These are phyloP conservation scores for Pocillopora meandrina DNA, from an alignment of 92 coral and sea anemone species.

Conservation along the genomic window DNA sequence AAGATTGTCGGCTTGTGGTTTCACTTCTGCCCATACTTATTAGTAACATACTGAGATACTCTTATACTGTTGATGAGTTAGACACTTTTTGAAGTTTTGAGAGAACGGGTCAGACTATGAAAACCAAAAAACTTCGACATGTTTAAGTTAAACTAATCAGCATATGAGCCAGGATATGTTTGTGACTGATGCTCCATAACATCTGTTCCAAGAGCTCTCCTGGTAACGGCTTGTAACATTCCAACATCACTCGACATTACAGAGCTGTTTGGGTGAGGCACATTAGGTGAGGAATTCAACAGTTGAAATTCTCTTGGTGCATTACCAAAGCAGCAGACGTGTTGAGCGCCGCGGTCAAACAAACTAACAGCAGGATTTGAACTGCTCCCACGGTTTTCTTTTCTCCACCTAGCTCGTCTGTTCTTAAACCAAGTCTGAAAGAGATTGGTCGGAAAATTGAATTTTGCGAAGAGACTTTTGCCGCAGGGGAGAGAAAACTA, in stretches of 20 bases:
- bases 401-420: slow-evolving; percentile 56
- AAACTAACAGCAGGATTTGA: not conserved
- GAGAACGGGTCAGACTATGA: too few relatives aligned
- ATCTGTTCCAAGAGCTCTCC: not conserved
- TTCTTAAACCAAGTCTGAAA: slow-evolving; percentile 55
- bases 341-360: not conserved
- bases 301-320: too few relatives aligned
- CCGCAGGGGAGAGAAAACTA: too few relatives aligned
- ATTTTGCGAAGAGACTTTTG: not conserved
- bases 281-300: not conserved
- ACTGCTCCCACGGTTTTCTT: not conserved
- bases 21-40: too few relatives aligned
- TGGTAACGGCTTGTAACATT: slow-evolving; percentile 1
- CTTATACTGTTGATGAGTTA: too few relatives aligned
- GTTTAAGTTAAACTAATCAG: too few relatives aligned
- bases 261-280: slow-evolving; percentile 17
- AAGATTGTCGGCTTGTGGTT: too few relatives aligned
- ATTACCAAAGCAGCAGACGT: slow-evolving; percentile 7
- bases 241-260: slow-evolving; percentile 20
- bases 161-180: too few relatives aligned
- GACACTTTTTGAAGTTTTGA: too few relatives aligned
- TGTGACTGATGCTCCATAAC: not conserved
- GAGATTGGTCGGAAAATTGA: not conserved
- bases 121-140: too few relatives aligned
- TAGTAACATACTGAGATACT: too few relatives aligned